Evolutionary conservation across 1,140 invertebrate species (phyloP), one percentile per base, ranked within the genome.

Genomic region (Tenebrio molitor): DNA sequence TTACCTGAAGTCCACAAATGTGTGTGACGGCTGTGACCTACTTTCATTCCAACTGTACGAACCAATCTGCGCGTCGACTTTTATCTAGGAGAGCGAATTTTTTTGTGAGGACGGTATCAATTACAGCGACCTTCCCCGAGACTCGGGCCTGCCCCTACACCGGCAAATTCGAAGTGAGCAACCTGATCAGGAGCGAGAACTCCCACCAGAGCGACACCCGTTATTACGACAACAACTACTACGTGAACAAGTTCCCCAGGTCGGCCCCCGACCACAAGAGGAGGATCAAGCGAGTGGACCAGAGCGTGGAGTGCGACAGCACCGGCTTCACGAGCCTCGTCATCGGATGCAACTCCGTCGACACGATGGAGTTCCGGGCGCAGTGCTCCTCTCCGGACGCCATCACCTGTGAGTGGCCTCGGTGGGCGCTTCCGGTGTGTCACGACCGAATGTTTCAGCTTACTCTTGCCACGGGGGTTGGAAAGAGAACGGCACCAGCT

Each of bases 381-480:
- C 86, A 89, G 65, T 93, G 91, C 82, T 83, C 87, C 39, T 85
- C 85, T 71, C 86, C 89, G 3, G 88, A 89, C 85, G 76, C 81
- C 46, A 82, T 82, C 65, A 81, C 79, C 65, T 75, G 82, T 83
- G 81, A 80, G 81, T 85, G 14, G 16, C n/a, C n/a, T n/a, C n/a
- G n/a, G n/a, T n/a, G n/a, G n/a, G n/a, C n/a, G n/a, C n/a, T n/a
- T n/a, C 25, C 25, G 25, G 25, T 29, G 3, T 29, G 25, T 29
- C 42, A 4, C 17, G 17, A 46, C 17, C 17, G 42, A 16, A 46
- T 23, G 16, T 84, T 85, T 4, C 84, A 95, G 94, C 91, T 75
- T 96, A 95, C 84, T 92, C 91, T 1, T 95, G 94, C 84, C 92
- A 95, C 80, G 94, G 93, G 72, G 88, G 89, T 73, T 95, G 93